Base-by-base conservation (phyloP, 2,888 invertebrate species). In the Cephus nigrinus region DNA sequence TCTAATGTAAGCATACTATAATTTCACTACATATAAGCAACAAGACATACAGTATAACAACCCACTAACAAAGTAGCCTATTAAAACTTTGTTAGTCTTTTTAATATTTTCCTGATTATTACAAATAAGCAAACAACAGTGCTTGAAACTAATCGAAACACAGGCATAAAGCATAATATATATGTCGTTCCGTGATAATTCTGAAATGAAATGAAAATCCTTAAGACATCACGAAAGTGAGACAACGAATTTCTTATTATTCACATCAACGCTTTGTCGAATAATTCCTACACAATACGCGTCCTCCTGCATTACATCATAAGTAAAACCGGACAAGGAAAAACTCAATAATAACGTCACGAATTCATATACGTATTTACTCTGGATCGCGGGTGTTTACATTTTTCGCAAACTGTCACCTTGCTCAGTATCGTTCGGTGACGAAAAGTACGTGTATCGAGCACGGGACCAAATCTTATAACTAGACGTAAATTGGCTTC, bases 331-430 rank as follows among this genome's bases (percentile, higher is more conserved):
- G 9, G 55, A 55, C 9, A 55, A 32, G 31, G 31, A 33, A 71
- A 31, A 71, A 12, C 2, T 30, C 0, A 32, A 15, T 36, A 36
- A 12, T 1, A 31, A 31, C 33, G 23, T 33, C 31, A 33, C 71
- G 71, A 32, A 32, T 71, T 9, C 3, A 32, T 71, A 71, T 71
- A 71, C 31, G 23, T 71, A 71, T 71, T 30, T 31, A 71, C 71
- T 71, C 32, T 71, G 74, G 71, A 76, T 79, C 81, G 84, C 84
- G 84, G 82, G 85, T 87, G 85, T 88, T 88, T 87, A 88, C 87
- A 84, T 81, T 86, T 87, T 86, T 86, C 83, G 78, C 81, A 83
- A 84, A 84, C 83, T 82, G 83, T 84, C 83, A 80, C 81, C 75
- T 73, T 71, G 68, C 34, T 80, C 79, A 80, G 83, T 83, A 76